Evolutionary conservation across 2,113 vertebrate species (phyloP).

Genomic region (Lycaon pictus): DNA sequence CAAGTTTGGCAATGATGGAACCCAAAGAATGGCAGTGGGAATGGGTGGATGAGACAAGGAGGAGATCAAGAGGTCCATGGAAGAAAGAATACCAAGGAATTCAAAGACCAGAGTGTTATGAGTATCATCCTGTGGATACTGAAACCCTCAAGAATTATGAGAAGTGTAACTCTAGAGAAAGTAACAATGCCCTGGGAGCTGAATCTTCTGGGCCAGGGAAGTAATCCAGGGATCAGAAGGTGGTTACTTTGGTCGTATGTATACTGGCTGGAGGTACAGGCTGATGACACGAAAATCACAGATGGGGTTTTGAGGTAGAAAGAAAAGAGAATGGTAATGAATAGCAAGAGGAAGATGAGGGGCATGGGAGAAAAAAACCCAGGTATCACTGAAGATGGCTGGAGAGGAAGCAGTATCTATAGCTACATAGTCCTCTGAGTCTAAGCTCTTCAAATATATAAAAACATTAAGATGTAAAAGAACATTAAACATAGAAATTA

Average conservation of each 20-base stretch:
- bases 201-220: neutral
- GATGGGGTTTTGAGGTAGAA: neutral
- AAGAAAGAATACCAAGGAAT: neutral
- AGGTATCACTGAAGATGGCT: neutral
- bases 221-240: neutral
- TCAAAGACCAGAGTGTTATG: neutral
- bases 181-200: neutral
- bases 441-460: constrained; percentile 47
- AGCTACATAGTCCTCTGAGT: neutral
- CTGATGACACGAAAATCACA: constrained; percentile 30
- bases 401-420: neutral
- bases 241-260: neutral
- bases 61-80: neutral
- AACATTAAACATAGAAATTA: constrained; percentile 34
- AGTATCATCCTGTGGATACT: neutral
- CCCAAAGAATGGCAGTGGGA: neutral
- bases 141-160: neutral
- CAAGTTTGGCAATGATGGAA: neutral
- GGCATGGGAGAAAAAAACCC: neutral
- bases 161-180: neutral
- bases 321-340: neutral
- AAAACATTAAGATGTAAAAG: neutral
- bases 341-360: neutral
- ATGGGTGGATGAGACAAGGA: neutral
- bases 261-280: neutral